These are phyloP conservation scores for Numenius phaeopus DNA, from an alignment of 2,797 vertebrate genomes.

Conservation along the genomic window DNA sequence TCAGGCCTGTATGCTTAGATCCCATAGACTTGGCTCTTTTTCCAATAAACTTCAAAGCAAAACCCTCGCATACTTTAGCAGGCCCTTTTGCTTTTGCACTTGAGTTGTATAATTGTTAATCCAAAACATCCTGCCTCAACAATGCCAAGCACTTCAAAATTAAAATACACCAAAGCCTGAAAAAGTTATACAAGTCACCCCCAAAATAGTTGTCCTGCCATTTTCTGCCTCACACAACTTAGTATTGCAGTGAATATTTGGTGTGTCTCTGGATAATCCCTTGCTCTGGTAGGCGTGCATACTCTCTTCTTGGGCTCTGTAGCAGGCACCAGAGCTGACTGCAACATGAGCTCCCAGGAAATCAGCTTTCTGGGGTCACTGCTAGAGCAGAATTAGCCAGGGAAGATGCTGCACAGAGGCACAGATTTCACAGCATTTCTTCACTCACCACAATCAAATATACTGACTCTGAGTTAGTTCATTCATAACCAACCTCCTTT, in stretches of 20 bases:
- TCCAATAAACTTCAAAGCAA: conserved; percentile 34
- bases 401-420: background rate
- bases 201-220: background rate
- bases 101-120: conserved; percentile 22
- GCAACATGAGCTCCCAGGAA: background rate
- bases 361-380: background rate
- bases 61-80: background rate
- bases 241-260: background rate
- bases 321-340: background rate
- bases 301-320: background rate
- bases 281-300: background rate
- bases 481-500: background rate
- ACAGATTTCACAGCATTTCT: background rate
- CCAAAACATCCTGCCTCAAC: conserved; percentile 6
- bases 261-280: background rate
- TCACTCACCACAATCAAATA: background rate
- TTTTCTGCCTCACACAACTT: background rate
- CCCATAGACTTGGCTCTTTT: conserved; percentile 3
- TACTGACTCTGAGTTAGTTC: background rate
- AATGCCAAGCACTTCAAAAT: background rate
- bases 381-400: background rate
- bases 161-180: background rate
- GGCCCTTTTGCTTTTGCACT: conserved; percentile 12
- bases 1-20: background rate
- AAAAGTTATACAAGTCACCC: background rate